A percentile compares a stretch with the other conserved stretches of the same genome.
Evolutionary conservation across 2,113 vertebrate genomes (phyloP).

Genomic region (Rissa tridactyla): DNA sequence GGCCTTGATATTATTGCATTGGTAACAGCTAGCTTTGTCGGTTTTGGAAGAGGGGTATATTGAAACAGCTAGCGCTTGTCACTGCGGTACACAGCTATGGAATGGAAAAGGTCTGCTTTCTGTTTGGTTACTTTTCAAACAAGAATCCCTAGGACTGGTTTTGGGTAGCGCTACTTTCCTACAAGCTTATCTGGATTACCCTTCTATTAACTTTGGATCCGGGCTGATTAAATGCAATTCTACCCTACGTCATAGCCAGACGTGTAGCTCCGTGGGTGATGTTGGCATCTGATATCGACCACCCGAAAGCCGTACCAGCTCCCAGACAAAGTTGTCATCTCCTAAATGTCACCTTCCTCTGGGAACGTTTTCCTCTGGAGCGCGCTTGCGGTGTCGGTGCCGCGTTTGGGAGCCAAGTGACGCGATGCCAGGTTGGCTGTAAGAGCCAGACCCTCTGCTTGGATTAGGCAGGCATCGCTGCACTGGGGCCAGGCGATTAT

Average conservation of each 20-base stretch:
- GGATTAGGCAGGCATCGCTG: conserved; percentile 1
- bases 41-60: not conserved
- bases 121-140: not conserved
- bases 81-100: not conserved
- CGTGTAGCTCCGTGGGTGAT: not conserved
- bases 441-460: not conserved
- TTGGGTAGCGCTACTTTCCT: not conserved
- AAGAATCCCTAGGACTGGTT: not conserved
- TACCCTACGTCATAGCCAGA: not conserved
- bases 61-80: not conserved
- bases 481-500: not conserved
- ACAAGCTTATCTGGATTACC: conserved; percentile 5
- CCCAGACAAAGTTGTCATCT: not conserved
- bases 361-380: not conserved
- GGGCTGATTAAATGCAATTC: not conserved
- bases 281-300: not conserved
- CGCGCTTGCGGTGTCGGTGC: rapidly evolving
- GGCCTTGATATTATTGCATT: not conserved
- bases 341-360: not conserved
- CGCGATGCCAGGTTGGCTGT: not conserved
- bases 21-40: not conserved
- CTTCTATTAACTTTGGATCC: not conserved
- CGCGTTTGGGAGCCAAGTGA: not conserved
- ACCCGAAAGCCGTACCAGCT: not conserved
- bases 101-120: not conserved